Evolutionary conservation across 37 sponge, comb jelly and placozoan genomes (phyloP).

Genomic region (Beroe forskalii): DNA sequence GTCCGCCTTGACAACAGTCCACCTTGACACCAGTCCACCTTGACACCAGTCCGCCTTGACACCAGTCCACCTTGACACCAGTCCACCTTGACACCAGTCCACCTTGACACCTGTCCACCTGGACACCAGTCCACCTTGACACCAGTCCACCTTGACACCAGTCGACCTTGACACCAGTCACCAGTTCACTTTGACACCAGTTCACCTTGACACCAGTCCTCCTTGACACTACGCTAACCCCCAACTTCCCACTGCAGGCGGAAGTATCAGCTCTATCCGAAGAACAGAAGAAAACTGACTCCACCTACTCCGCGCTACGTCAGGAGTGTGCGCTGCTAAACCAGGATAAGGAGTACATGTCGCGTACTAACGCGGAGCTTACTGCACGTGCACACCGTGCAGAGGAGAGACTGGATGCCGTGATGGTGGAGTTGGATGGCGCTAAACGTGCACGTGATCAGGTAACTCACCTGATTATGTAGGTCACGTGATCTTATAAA

Average conservation of each 20-base stretch:
- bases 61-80: no score
- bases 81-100: not conserved
- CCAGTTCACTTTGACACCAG: not conserved
- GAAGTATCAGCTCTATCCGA: constrained; percentile 43
- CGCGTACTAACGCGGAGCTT: constrained; percentile 24
- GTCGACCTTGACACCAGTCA: no score
- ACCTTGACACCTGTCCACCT: not conserved
- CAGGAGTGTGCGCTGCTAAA: constrained; percentile 43
- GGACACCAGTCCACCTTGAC: not conserved
- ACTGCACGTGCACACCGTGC: constrained; percentile 30
- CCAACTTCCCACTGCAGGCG: constrained; percentile 3
- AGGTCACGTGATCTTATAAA: not conserved
- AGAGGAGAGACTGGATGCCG: constrained; percentile 34
- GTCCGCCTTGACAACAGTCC: no score
- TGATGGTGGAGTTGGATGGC: constrained; percentile 21
- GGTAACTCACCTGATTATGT: not conserved
- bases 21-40: no score
- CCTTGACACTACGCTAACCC: not conserved
- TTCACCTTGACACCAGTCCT: not conserved
- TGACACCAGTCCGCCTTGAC: no score
- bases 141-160: no score
- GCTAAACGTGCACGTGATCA: constrained; percentile 46
- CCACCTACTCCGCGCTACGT: constrained; percentile 22
- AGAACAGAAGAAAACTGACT: constrained; percentile 18
- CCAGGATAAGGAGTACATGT: constrained; percentile 41